phyloP scores from a whole-genome alignment of 2,113 vertebrate genomes.

The Tauraco erythrolophus region DNA sequence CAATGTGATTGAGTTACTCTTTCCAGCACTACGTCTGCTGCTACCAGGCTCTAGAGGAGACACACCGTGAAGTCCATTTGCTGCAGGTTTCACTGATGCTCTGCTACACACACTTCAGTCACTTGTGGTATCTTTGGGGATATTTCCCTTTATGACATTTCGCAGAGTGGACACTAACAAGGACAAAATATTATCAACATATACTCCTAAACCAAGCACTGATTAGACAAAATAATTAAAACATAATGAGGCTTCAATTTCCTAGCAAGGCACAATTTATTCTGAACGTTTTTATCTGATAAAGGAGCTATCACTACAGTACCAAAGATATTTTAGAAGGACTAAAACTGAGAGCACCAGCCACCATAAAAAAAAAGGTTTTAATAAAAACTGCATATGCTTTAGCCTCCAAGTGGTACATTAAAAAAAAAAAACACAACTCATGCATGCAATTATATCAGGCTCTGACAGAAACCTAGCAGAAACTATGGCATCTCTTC shows the following conservation, averaged over 20 bases:
- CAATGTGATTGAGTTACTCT: not conserved
- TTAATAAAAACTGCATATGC: not conserved
- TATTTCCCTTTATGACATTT: not conserved
- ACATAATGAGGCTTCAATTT: not conserved
- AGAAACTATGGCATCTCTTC: constrained; percentile 31
- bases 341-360: not conserved
- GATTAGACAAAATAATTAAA: not conserved
- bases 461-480: constrained; percentile 15
- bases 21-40: not conserved
- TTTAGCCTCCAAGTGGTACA: not conserved
- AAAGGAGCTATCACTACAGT: not conserved
- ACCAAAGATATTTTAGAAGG: not conserved
- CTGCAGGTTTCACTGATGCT: not conserved
- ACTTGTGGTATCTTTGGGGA: not conserved
- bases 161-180: not conserved
- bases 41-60: not conserved
- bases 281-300: not conserved
- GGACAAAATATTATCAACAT: not conserved
- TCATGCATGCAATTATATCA: not conserved
- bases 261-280: not conserved
- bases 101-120: not conserved
- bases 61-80: not conserved
- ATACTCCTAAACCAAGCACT: not conserved
- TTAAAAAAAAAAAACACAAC: not conserved
- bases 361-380: not conserved